Base-by-base conservation (phyloP, 2,113 vertebrate species). In the Microtus oregoni region DNA sequence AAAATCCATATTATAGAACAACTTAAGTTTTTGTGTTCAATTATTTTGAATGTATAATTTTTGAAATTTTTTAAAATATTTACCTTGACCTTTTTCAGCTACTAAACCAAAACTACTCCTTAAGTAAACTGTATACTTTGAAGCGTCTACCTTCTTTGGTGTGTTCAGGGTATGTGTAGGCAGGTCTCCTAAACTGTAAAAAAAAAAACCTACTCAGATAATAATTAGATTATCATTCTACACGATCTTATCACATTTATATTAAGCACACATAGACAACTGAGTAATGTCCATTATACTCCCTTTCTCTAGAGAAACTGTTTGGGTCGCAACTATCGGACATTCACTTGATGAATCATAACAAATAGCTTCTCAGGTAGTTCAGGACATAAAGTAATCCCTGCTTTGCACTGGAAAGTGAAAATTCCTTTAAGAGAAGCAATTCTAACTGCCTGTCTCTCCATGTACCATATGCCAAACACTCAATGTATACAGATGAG, bases 11-110 rank as follows among this genome's bases (percentile, higher is more conserved):
- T 89, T 91, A 41, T 7, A 76, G 86, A 92, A 7, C 0, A 73
- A n/a, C 92, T 90, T 78, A 75, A 87, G 89, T 3, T 30, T 30
- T 30, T 52, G 58, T 89, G 68, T 79, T 94, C 55, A 41, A 81
- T 96, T 88, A 65, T 63, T 89, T 94, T 86, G 15, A 94, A 83
- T 89, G 77, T 87, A 35, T 95, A 19, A 61, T 73, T 97, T 91
- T 95, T 73, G 44, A 85, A 95, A 75, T 72, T 1, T 0, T 44
- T 86, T 78, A 50, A 22, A 55, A 87, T 89, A 61, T 91, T 52
- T 90, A 87, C 38, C 9, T 32, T 50, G 55, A 32, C 50, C 17
- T 89, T 58, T 55, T 41, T 63, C 72, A 58, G 9, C 35, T 78
- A 81, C 70, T 79, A 94, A 86, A 67, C 5, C 93, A 81, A 44